phyloP scores from a whole-genome alignment of 2,888 invertebrate genomes.

The Himalopsyche japonica region DNA sequence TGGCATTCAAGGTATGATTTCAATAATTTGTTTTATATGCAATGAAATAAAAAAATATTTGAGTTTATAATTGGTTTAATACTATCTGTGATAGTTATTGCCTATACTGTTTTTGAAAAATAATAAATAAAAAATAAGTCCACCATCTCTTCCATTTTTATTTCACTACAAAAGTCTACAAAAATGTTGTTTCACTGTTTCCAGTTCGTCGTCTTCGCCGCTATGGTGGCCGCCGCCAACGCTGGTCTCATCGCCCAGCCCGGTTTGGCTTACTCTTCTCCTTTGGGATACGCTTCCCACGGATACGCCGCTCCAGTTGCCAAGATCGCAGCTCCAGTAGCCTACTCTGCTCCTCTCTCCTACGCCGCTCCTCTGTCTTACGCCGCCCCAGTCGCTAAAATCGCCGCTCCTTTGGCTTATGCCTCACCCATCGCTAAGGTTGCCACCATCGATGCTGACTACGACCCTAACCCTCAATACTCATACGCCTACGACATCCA shows the following conservation, averaged over 20 bases:
- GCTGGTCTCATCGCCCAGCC: constrained; percentile 30
- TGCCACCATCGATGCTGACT: constrained; percentile 18
- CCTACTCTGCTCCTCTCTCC: constrained; percentile 38
- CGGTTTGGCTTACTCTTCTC: constrained; percentile 36
- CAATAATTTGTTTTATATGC: no score
- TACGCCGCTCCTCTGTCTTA: constrained; percentile 22
- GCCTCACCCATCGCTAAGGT: no score
- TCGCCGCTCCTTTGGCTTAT: not conserved
- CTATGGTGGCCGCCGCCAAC: constrained; percentile 28
- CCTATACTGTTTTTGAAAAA: no score
- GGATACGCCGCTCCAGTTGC: constrained; percentile 39
- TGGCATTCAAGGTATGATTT: constrained; percentile 30
- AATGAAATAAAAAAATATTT: no score
- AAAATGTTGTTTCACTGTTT: not conserved
- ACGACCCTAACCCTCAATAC: not conserved
- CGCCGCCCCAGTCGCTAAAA: constrained; percentile 15
- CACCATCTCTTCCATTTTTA: not conserved
- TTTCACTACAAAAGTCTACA: not conserved
- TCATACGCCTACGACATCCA: constrained; percentile 47
- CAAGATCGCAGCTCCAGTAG: constrained; percentile 40
- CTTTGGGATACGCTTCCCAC: constrained; percentile 25
- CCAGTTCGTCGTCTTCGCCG: constrained; percentile 32
- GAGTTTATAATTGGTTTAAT: no score
- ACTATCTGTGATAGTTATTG: not conserved
- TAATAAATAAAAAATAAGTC: no score